Evolutionary conservation across 1,140 invertebrate genomes (phyloP), one percentile per base, ranked within the genome.

Genomic region (Amphibalanus amphitrite): DNA sequence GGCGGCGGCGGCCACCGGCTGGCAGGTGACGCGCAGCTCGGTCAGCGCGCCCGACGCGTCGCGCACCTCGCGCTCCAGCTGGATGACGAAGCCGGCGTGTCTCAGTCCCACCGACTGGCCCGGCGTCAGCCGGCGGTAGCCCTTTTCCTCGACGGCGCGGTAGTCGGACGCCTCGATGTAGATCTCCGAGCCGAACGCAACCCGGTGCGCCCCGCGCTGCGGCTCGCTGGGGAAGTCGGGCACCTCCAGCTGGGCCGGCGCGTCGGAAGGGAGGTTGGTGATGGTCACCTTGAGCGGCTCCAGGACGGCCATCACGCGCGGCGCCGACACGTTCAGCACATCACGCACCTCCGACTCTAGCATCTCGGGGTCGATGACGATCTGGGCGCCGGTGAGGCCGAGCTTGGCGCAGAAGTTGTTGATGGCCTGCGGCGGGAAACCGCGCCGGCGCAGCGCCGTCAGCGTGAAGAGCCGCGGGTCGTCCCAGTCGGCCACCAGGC

Each of bases 401-500:
- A 99, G 88, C 77, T 87, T 86, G 23, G 93, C 95, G 82, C 95
- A 97, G 81, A 99, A 99, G 77, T 90, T 88, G 79, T 98, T 98
- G 65, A 99, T 90, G 0, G 96, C 94, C 77, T 95, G 89, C 1
- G 95, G 76, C 1, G 97, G 96, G 78, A 94, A 95, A 10, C 97
- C 97, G 75, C 97, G 84, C 69, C 97, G 85, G 65, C 93, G 83
- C 65, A 99, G 82, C 6, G 95, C 96, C 65, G 94, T 92, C 73
- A 99, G 82, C 0, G 97, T 99, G 79, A 95, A 99, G 28, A 99
- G 82, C 71, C 90, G 85, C 8, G 97, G 97, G 83, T 99, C 97
- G 82, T 99, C 96, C 96, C 96, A 99, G 82, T 98, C 92, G 81
- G 82, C 67, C 0, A 98, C 95, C 80, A 95, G 88, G 73, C 86